Evolutionary conservation across 2,113 vertebrate genomes (phyloP), one percentile per base, ranked within the genome.

Genomic region (Tamias sibiricus): DNA sequence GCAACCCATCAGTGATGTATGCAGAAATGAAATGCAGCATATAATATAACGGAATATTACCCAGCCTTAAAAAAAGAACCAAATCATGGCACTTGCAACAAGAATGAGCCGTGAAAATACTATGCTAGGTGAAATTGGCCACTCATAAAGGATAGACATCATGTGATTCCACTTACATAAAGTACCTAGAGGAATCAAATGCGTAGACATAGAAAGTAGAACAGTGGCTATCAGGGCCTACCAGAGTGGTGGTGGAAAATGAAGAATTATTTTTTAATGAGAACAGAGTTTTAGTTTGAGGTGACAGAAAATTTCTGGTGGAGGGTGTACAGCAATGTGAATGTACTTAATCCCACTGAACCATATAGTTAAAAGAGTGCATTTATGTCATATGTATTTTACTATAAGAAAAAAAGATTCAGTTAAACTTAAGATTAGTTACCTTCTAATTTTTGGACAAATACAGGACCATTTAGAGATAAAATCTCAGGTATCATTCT

Each of bases 311-410:
- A 66, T 6, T 90, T 90, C 71, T 89, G 37, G 32, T 42, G 35
- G 37, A 26, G 19, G 8, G 22, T 81, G 42, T 1, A 30, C 24
- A 71, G 40, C 32, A 40, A 32, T 59, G 26, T 72, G 35, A 35
- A 4, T 10, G 16, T 62, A 12, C 59, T 24, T 54, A 24, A 54
- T 32, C 30, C 30, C 8, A n/a, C 22, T n/a, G 11, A 59, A 80
- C 30, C 22, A 26, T 47, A 28, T 16, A 42, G 44, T 75, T 52
- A 74, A 37, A 42, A 49, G 24, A 91, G 59, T n/a, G 66, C 54
- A 77, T 52, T 72, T 57, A 16, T 57, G 54, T 66, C 40, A 85
- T 30, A 42, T 84, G 35, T 87, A 72, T 64, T 69, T 94, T 59
- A 79, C 3, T 24, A 37, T 4, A 79, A 62, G 81, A 20, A 32